Base-by-base conservation (phyloP, 2,797 vertebrate species). In the Psittacula derbiana region DNA sequence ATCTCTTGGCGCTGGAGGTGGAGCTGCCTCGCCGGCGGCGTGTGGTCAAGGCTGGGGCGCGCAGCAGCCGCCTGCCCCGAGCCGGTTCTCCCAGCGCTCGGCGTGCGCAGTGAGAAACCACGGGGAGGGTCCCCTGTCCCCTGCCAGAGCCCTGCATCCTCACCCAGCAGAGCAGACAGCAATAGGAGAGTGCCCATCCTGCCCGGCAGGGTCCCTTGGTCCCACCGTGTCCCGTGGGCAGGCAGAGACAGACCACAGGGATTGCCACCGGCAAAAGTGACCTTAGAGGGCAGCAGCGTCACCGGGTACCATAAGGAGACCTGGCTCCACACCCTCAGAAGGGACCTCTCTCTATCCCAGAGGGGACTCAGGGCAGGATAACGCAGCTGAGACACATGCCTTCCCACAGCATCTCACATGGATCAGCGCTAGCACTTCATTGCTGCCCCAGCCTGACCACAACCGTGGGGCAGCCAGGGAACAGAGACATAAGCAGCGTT, bases 1-100 rank as follows among this genome's bases (percentile, higher is more conserved):
- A 95, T 86, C 95, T 53, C 96, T 47, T 27, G 92, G 94, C 93
- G 43, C 17, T 93, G 90, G 97, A 98, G 97, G 96, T 96, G 97
- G 98, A 91, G 97, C 96, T 10, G 95, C 96, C 95, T 88, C 92
- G 58, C 55, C 62, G 64, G 43, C 41, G 6, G 92, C 72, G 41
- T 52, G 95, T 50, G 97, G 95, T 88, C 96, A 82, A 43, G 92
- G 72, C 90, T 38, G 83, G 61, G 93, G 81, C 52, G n/a, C 28
- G 24, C 64, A 0, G 67, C 82, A 5, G 44, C 6, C 58, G 58
- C 72, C 50, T 78, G 20, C 16, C n/a, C 65, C 33, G 1, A 4
- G n/a, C 16, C 8, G 6, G 28, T 8, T 88, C 28, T 47, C 8
- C 40, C 50, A 1, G 1, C 0, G 38, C 41, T 30, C 10, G 14